phyloP scores from a whole-genome alignment of 2,797 vertebrate species.

The Pagetopsis macropterus region DNA sequence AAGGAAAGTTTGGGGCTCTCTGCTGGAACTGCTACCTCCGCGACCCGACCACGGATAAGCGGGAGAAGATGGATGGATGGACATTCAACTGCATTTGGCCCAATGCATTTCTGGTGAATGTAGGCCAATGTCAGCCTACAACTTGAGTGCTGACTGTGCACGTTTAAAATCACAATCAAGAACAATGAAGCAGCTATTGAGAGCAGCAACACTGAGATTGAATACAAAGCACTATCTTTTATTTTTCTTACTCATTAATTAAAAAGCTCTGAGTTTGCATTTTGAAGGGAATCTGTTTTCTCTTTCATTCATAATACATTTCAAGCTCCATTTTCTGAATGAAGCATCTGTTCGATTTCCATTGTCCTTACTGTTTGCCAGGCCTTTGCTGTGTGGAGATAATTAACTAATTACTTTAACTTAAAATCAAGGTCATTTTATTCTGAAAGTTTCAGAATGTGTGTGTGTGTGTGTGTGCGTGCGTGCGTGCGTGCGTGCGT shows the following conservation, averaged over 20 bases:
- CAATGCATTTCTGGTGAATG: not conserved
- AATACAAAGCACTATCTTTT: not conserved
- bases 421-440: not conserved
- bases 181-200: not conserved
- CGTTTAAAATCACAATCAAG: not conserved
- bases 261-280: not conserved
- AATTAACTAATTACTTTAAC: not conserved
- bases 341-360: not conserved
- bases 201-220: not conserved
- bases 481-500: too few species aligned
- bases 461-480: too few species aligned
- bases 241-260: not conserved
- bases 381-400: not conserved
- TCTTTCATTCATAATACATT: not conserved
- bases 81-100: accelerated
- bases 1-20: too few species aligned
- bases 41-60: too few species aligned
- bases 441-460: too few species aligned
- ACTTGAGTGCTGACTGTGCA: not conserved
- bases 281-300: not conserved
- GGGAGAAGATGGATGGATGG: too few species aligned
- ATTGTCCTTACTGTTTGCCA: too few species aligned
- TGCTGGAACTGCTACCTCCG: too few species aligned
- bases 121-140: not conserved
- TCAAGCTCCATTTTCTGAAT: not conserved